Conservation (phyloP, 2,888 invertebrate genomes). For the Vanessa cardui region DNA sequence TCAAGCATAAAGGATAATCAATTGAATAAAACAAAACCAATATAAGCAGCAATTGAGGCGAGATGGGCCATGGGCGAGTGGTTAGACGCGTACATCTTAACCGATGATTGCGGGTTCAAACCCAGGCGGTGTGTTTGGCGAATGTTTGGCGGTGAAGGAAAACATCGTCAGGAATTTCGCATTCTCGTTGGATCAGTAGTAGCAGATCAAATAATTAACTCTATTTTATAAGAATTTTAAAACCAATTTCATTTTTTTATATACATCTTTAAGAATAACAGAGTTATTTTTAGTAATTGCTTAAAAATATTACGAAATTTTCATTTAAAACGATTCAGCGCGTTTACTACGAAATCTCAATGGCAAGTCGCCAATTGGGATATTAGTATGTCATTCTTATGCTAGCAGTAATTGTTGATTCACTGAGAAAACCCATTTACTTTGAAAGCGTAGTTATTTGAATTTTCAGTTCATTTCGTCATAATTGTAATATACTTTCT, state of each 20-base stretch:
- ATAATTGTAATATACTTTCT: too few relatives aligned
- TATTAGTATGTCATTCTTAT: conserved; percentile 10
- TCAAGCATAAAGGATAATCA: not conserved
- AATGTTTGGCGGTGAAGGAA: too few relatives aligned
- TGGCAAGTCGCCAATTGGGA: conserved; percentile 19
- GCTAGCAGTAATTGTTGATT: conserved; percentile 9
- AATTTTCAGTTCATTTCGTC: too few relatives aligned
- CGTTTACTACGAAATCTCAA: conserved; percentile 15
- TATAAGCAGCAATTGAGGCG: too few relatives aligned
- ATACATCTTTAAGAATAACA: not conserved
- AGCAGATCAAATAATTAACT: not conserved
- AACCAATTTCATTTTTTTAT: too few relatives aligned
- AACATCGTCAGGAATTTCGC: too few relatives aligned
- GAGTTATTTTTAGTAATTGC: not conserved
- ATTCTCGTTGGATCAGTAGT: too few relatives aligned
- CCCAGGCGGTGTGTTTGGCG: too few relatives aligned
- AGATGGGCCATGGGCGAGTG: too few relatives aligned
- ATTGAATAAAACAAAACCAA: not conserved
- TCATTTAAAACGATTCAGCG: not conserved
- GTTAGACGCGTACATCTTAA: too few relatives aligned
- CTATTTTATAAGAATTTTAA: not conserved
- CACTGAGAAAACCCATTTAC: conserved; percentile 2
- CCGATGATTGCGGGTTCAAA: too few relatives aligned
- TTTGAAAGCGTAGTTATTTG: too few relatives aligned
- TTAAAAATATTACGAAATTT: not conserved